Evolutionary conservation across 2,113 vertebrate species (phyloP).

Genomic region (Tachysurus vachellii): DNA sequence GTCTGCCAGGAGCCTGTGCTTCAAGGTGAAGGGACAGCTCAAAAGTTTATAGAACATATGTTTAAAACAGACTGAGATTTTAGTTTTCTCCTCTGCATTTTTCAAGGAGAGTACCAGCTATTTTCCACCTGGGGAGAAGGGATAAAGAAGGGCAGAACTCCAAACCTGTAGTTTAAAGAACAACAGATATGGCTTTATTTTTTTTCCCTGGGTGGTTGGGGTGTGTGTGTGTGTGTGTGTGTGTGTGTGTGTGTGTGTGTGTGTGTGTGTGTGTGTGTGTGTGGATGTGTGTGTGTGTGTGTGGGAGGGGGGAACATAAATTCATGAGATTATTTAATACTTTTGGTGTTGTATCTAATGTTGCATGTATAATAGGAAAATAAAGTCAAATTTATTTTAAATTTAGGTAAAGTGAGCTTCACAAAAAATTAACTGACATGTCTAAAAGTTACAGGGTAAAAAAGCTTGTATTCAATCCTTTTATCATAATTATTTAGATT

Average conservation of each 20-base stretch:
- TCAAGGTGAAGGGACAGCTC: slow-evolving; percentile 36
- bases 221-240: no score
- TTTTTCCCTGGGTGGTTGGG: neutral
- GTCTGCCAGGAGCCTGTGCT: slow-evolving; percentile 8
- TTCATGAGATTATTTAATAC: neutral
- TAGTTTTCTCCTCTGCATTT: neutral
- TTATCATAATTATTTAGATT: neutral
- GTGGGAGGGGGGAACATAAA: no score
- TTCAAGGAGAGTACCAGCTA: neutral
- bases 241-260: no score
- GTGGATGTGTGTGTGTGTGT: no score
- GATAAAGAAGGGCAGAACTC: slow-evolving; percentile 3
- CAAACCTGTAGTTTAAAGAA: neutral
- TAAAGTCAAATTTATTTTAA: neutral
- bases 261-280: no score
- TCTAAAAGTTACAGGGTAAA: neutral
- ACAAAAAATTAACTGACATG: neutral
- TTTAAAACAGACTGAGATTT: slow-evolving; percentile 2
- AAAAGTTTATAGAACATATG: slow-evolving; percentile 43
- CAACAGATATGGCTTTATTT: neutral
- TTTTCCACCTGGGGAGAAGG: slow-evolving; percentile 11
- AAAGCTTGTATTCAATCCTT: neutral
- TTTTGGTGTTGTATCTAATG: neutral
- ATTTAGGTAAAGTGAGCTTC: neutral
- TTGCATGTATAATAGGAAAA: neutral